Evolutionary conservation across 2,113 vertebrate species (phyloP).

Genomic region (Hypanus sabinus): DNA sequence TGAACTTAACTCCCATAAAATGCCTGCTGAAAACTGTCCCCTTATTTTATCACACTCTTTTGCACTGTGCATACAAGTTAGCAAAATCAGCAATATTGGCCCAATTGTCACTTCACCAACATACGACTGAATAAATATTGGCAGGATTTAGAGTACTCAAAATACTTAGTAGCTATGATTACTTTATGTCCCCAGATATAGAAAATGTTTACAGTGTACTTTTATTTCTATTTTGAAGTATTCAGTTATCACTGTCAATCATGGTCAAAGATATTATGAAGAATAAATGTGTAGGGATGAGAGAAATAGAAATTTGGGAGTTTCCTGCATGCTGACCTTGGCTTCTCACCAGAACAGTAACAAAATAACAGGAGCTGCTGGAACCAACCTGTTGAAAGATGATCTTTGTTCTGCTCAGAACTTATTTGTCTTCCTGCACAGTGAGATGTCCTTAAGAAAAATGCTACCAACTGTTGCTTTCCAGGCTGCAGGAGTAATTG

Average conservation of each 20-base stretch:
- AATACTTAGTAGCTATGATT: not conserved
- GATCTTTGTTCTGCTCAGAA: no score
- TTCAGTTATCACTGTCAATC: no score
- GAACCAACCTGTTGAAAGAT: no score
- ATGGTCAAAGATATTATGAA: not conserved
- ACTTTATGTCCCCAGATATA: not conserved
- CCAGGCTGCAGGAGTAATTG: no score
- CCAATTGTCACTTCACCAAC: not conserved
- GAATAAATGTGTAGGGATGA: not conserved
- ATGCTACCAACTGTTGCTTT: no score
- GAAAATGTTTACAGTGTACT: not conserved
- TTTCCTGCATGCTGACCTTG: not conserved
- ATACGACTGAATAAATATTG: not conserved
- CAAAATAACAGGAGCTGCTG: no score
- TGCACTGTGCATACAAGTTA: not conserved
- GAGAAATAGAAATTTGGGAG: not conserved
- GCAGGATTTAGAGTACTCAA: not conserved
- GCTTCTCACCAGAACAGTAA: not conserved
- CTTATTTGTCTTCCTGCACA: no score
- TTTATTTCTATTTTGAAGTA: no score
- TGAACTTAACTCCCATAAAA: not conserved
- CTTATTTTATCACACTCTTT: not conserved
- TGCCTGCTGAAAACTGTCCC: not conserved
- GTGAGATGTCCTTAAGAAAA: no score
- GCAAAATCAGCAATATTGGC: not conserved